Conservation (phyloP, 2,888 invertebrate species). For the Lasioglossum marginatum region DNA sequence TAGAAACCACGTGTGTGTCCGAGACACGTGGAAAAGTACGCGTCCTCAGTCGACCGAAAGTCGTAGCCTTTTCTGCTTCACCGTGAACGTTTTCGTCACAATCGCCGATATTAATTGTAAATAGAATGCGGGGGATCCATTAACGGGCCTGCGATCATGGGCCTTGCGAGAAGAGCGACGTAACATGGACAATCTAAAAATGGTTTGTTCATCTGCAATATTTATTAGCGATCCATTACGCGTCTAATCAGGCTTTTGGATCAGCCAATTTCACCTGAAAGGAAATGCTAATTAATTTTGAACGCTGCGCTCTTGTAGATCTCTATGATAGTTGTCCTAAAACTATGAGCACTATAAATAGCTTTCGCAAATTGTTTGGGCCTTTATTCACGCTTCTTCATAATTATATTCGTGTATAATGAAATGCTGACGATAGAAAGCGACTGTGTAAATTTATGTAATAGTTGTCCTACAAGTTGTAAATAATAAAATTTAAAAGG, state of each 20-base stretch:
- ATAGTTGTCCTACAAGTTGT: background rate
- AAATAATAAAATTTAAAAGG: background rate
- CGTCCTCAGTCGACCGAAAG: slow-evolving; percentile 67
- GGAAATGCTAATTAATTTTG: background rate
- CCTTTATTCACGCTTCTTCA: background rate
- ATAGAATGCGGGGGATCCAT: background rate
- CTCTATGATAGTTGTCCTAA: background rate
- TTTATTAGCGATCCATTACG: background rate
- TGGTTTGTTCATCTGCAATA: slow-evolving; percentile 30
- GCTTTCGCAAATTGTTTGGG: background rate
- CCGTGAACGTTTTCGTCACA: slow-evolving; percentile 21
- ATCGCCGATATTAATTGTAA: background rate
- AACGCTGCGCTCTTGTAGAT: background rate
- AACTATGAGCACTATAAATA: background rate
- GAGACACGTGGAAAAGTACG: slow-evolving; percentile 76
- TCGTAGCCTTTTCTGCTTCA: slow-evolving; percentile 20
- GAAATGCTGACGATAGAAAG: background rate
- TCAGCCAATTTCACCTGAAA: background rate
- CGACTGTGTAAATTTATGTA: background rate
- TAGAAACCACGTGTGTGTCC: slow-evolving; percentile 65
- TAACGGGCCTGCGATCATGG: background rate
- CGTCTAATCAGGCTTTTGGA: background rate
- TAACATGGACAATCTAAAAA: slow-evolving; percentile 14
- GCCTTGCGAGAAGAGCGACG: background rate
- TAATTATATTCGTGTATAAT: background rate